Evolutionary conservation across 2,797 vertebrate species (phyloP).

Genomic region (Rhabdomys pumilio): DNA sequence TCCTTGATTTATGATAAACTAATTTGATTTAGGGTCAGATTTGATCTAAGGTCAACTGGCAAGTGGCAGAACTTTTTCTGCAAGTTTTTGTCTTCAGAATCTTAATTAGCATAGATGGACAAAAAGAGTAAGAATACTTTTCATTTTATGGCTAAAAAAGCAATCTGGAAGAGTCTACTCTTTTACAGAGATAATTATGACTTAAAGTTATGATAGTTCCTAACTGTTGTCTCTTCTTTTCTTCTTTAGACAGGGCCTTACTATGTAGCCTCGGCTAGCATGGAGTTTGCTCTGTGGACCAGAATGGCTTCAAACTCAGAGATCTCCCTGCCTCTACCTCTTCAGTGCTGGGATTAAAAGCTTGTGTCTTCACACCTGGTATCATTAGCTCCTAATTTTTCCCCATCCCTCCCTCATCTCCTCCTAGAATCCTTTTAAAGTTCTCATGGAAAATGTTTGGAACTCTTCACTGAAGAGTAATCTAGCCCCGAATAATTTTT

Average conservation of each 20-base stretch:
- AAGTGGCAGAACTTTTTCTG: conserved; percentile 60
- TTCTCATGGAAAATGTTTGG: conserved; percentile 35
- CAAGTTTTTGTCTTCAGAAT: conserved; percentile 48
- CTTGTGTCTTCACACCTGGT: neutral
- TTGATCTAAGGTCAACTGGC: conserved; percentile 51
- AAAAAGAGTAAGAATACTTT: conserved; percentile 43
- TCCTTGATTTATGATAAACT: conserved; percentile 66
- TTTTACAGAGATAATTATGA: conserved; percentile 62
- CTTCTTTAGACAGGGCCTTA: neutral
- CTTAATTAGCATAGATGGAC: conserved; percentile 18
- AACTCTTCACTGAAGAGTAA: conserved; percentile 36
- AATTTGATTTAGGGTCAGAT: conserved; percentile 66
- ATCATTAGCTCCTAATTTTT: conserved; percentile 40
- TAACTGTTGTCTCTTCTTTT: conserved; percentile 26
- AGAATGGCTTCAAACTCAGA: neutral
- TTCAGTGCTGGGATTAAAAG: neutral
- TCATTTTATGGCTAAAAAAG: conserved; percentile 33
- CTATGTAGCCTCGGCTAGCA: neutral
- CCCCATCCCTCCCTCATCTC: rapidly evolving
- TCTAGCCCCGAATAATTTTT: conserved; percentile 1
- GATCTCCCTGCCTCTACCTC: neutral
- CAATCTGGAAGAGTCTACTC: neutral
- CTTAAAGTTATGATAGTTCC: conserved; percentile 46
- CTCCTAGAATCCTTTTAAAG: conserved; percentile 1
- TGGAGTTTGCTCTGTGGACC: too few relatives aligned